Percentiles rank a stretch among this genome's conserved stretches.
phyloP scores from a whole-genome alignment of 2,888 invertebrate genomes.

The Rugalucina vietnamica region DNA sequence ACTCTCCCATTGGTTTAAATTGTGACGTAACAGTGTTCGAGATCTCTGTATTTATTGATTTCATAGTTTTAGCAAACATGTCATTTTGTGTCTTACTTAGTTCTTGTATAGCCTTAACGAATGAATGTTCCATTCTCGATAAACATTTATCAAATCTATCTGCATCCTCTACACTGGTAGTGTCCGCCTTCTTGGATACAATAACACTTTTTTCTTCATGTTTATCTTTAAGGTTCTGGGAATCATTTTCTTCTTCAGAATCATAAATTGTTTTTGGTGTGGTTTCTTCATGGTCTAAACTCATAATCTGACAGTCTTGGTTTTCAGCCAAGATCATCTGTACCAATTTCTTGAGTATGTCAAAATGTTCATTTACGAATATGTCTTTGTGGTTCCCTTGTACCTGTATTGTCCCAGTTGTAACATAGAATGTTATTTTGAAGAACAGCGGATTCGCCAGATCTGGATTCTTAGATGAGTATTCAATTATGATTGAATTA shows the following conservation, averaged over 20 bases:
- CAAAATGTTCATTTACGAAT: background rate
- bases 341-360: background rate
- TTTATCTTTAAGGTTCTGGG: background rate
- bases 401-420: background rate
- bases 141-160: background rate
- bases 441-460: background rate
- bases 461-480: background rate
- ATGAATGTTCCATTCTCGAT: background rate
- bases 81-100: background rate
- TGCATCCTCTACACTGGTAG: background rate
- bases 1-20: background rate
- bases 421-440: background rate
- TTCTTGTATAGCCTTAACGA: background rate
- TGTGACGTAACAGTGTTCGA: background rate
- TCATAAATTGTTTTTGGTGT: background rate
- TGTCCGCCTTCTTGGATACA: background rate
- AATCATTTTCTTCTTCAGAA: background rate
- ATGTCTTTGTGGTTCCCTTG: constrained; percentile 1
- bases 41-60: background rate
- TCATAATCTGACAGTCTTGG: background rate
- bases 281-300: background rate
- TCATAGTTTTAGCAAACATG: background rate
- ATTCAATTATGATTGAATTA: background rate
- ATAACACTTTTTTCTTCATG: background rate
- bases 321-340: background rate